phyloP scores from a whole-genome alignment of 2,113 vertebrate species.

The Pluvianellus socialis region DNA sequence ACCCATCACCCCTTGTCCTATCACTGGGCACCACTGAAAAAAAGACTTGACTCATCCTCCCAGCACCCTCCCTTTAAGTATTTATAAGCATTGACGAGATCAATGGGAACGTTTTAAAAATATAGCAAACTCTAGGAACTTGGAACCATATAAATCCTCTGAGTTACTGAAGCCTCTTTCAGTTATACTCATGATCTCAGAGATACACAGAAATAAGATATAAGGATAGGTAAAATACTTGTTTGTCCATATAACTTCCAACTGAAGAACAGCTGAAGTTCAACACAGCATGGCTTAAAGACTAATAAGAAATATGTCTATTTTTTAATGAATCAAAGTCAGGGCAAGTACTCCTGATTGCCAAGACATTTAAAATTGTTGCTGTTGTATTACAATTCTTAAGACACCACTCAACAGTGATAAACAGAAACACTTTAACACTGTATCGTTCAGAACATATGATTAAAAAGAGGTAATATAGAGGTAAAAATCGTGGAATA shows the following conservation, averaged over 20 bases:
- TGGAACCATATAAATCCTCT: not conserved
- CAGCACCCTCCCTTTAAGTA: no score
- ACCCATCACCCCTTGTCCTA: no score
- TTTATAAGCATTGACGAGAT: no score
- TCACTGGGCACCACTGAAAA: no score
- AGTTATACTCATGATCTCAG: not conserved
- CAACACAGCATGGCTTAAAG: not conserved
- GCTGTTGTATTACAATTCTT: not conserved
- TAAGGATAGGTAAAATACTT: not conserved
- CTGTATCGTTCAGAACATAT: not conserved
- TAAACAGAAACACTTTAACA: not conserved
- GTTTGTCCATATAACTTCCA: not conserved
- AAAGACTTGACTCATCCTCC: no score
- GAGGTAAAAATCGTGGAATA: not conserved
- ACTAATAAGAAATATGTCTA: not conserved
- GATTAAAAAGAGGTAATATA: no score
- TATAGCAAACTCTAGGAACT: not conserved
- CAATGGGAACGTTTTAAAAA: not conserved
- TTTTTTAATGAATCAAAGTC: not conserved
- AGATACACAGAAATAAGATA: not conserved
- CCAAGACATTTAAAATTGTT: not conserved
- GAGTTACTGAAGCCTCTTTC: not conserved
- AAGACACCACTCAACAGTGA: not conserved
- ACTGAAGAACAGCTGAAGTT: not conserved
- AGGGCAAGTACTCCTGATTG: not conserved